Evolutionary conservation across 2,888 invertebrate species (phyloP), one percentile per base, ranked within the genome.

Genomic region (Junonia oenone): DNA sequence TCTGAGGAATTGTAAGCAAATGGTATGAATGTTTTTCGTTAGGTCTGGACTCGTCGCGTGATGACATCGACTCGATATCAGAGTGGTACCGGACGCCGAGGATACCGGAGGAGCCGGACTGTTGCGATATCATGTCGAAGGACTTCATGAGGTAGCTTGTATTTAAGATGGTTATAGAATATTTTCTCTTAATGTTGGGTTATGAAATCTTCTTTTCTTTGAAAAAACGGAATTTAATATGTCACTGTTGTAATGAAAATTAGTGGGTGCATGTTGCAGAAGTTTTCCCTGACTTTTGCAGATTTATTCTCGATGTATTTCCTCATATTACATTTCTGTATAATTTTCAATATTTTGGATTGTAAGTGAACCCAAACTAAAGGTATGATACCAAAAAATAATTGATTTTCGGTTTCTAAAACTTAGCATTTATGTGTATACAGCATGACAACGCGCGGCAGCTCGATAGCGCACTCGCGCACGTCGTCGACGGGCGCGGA

Each of bases 391-490:
- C n/a, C n/a, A n/a, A n/a, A n/a, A n/a, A n/a, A n/a, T n/a, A n/a
- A n/a, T n/a, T n/a, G n/a, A n/a, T n/a, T n/a, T n/a, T n/a, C n/a
- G n/a, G n/a, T 29, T 29, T 2, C 6, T 29, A 29, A 9, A 29
- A 29, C 29, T 2, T 29, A 29, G 6, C 1, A 2, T 11, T 8
- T 3, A n/a, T n/a, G n/a, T n/a, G 2, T 2, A n/a, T n/a, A 0
- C 31, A 81, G 81, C 53, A 67, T 75, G 58, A 69, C 76, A 31
- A 61, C 75, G 45, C 70, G 75, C 47, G 68, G 72, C 27, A 71
- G 76, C 29, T 91, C 92, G 2, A 76, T 86, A 50, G 91, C 85
- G 40, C 93, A 93, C 76, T 93, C 93, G 56, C 91, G 93, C 13
- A 92, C 91, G 13, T 93, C 93, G 37, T 93, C 93, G 8, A 73